These are phyloP conservation scores for Arothron firmamentum DNA, from an alignment of 2,113 vertebrate genomes.

Conservation along the genomic window DNA sequence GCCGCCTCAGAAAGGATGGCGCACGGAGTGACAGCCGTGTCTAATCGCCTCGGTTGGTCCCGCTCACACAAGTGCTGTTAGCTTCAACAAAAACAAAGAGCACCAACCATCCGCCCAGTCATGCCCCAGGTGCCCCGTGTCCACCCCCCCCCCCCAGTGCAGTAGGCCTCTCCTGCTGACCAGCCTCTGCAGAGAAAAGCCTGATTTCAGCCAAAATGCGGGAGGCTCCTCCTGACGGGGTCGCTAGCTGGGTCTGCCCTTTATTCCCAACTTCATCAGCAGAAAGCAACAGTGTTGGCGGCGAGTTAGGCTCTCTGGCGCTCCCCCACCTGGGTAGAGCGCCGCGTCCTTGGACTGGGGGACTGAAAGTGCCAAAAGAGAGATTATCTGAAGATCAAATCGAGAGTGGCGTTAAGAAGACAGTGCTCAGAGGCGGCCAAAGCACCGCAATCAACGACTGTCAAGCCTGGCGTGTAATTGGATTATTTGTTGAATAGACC, in stretches of 20 bases:
- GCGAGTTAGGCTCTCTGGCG: constrained; percentile 38
- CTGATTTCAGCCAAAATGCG: constrained; percentile 38
- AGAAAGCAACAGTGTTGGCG: constrained; percentile 49
- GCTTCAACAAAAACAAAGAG: constrained; percentile 63
- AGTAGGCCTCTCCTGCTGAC: constrained; percentile 55
- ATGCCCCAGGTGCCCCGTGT: constrained; percentile 54
- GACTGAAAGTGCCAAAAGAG: constrained; percentile 38
- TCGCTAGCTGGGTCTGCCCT: constrained; percentile 27
- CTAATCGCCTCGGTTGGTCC: constrained; percentile 66
- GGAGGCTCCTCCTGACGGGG: constrained; percentile 40
- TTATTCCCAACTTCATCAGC: constrained; percentile 45
- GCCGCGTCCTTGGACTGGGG: constrained; percentile 30
- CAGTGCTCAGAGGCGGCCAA: constrained; percentile 11
- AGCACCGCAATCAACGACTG: constrained; percentile 34
- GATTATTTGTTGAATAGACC: constrained; percentile 55
- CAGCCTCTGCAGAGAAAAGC: constrained; percentile 40
- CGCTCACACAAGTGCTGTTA: constrained; percentile 68
- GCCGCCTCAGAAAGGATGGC: constrained; percentile 45
- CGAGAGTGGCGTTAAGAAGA: constrained; percentile 14
- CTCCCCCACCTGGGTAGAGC: constrained; percentile 50
- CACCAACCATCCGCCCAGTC: constrained; percentile 49
- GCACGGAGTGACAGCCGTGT: constrained; percentile 74
- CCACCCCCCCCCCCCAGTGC: constrained; percentile 49
- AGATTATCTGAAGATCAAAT: constrained; percentile 36
- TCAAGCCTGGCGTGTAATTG: constrained; percentile 30